Evolutionary conservation across 2,888 invertebrate genomes (phyloP), one percentile per base, ranked within the genome.

Genomic region (Caenorhabditis virilis): DNA sequence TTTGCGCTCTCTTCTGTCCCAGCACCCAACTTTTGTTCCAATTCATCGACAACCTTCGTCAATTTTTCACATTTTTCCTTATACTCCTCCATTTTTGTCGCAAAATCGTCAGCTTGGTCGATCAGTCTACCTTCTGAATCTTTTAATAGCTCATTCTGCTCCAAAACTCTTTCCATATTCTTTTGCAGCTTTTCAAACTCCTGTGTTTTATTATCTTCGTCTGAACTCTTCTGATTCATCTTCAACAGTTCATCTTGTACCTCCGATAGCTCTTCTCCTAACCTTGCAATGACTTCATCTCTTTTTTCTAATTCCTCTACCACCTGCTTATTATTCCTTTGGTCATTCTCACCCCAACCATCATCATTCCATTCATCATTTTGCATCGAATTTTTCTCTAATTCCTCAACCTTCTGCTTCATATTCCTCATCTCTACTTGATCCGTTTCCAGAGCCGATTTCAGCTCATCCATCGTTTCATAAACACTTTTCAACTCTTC

Each of bases 41-140:
- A 15, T 20, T 39, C 39, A 11, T 7, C 7, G 20, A 43, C 22
- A 6, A 6, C 7, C 43, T 22, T 22, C n/a, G 5, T 6, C 5
- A 18, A 22, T 15, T 43, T 43, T 15, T 22, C 18, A 20, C 56
- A 56, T 25, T 52, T 38, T n/a, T 56, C 47, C 1, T 33, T 22
- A 30, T 62, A 48, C 47, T 46, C 38, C 2, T 72, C 72, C 53
- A 60, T 61, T 30, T 57, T 36, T 11, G 23, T 43, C 0, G 68
- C 72, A 16, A 45, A 72, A 16, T 70, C 68, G 27, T 72, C 69
- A 1, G 69, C 69, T n/a, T 63, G 63, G 42, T 72, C 69, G 52
- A 72, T 45, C 1, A 72, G 54, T 7, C 69, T 45, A 11, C 54
- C 60, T 53, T 72, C 72, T 3, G 67, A 67, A 36, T 70, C 69